These are phyloP conservation scores for Mizuhopecten yessoensis DNA, from an alignment of 1,140 invertebrate genomes.

Conservation along the genomic window DNA sequence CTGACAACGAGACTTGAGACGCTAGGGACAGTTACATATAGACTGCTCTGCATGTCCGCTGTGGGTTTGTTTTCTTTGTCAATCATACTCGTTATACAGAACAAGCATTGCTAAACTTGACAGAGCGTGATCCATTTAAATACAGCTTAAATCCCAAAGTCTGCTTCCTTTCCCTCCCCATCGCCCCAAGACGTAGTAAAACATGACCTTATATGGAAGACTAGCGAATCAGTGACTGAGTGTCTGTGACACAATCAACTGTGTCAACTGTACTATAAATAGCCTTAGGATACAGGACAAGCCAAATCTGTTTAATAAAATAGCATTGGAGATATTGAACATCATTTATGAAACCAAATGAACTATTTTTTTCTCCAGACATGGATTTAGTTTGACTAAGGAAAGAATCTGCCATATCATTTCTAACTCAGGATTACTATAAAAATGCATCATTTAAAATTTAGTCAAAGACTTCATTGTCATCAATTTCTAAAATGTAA, in stretches of 20 bases:
- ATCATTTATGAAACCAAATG: too few relatives aligned
- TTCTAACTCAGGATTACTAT: too few relatives aligned
- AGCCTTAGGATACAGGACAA: too few relatives aligned
- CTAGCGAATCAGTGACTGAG: background rate
- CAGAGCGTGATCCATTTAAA: background rate
- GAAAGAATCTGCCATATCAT: too few relatives aligned
- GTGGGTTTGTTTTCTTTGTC: background rate
- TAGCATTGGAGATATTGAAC: too few relatives aligned
- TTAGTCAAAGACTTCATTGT: too few relatives aligned
- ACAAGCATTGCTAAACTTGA: background rate
- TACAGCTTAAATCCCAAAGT: background rate
- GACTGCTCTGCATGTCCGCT: background rate
- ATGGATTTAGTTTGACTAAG: too few relatives aligned
- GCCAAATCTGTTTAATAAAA: too few relatives aligned
- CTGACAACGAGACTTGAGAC: constrained; percentile 12
- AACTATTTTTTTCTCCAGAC: too few relatives aligned
- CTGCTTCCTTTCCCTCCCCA: background rate
- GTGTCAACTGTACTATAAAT: too few relatives aligned
- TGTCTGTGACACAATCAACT: background rate
- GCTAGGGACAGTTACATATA: background rate
- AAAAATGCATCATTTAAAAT: too few relatives aligned
- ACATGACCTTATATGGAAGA: background rate
- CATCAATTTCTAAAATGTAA: too few relatives aligned
- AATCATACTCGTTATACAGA: background rate
- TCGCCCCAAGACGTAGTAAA: background rate